Conservation (phyloP, 2,797 vertebrate genomes). For the Melanitta fusca region DNA sequence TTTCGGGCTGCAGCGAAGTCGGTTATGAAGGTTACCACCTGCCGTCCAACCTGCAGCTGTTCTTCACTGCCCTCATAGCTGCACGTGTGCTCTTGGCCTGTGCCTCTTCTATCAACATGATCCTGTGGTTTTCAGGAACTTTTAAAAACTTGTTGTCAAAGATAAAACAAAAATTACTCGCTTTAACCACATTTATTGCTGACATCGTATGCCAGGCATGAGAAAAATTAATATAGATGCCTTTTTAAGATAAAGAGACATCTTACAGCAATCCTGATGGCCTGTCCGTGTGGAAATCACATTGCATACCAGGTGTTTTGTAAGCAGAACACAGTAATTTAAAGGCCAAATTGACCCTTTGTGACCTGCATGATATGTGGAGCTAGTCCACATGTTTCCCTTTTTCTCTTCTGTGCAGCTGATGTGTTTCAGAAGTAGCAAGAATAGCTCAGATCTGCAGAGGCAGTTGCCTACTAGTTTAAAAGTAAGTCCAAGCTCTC, state of each 20-base stretch:
- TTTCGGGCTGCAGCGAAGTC: not conserved
- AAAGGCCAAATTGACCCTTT: conserved; percentile 16
- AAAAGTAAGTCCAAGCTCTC: not conserved
- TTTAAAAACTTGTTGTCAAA: conserved; percentile 11
- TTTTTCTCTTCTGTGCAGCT: conserved; percentile 18
- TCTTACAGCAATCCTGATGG: not conserved
- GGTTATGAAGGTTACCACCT: conserved; percentile 11
- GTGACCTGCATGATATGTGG: not conserved
- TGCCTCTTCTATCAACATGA: not conserved
- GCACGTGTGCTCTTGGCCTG: not conserved
- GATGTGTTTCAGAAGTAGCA: not conserved
- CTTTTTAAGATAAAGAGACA: conserved; percentile 32
- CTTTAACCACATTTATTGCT: not conserved
- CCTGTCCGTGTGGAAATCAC: not conserved
- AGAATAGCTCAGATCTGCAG: not conserved
- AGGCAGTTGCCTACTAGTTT: not conserved
- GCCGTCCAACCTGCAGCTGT: conserved; percentile 27
- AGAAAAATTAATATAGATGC: not conserved
- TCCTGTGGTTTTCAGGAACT: conserved; percentile 15
- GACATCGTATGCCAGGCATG: not conserved
- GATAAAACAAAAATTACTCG: conserved; percentile 26
- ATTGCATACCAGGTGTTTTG: conserved; percentile 21
- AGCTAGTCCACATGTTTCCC: not conserved
- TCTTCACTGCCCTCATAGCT: not conserved
- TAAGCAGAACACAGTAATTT: conserved; percentile 30